These are phyloP conservation scores for Vanessa tameamea DNA, from an alignment of 1,140 invertebrate genomes.

Conservation along the genomic window DNA sequence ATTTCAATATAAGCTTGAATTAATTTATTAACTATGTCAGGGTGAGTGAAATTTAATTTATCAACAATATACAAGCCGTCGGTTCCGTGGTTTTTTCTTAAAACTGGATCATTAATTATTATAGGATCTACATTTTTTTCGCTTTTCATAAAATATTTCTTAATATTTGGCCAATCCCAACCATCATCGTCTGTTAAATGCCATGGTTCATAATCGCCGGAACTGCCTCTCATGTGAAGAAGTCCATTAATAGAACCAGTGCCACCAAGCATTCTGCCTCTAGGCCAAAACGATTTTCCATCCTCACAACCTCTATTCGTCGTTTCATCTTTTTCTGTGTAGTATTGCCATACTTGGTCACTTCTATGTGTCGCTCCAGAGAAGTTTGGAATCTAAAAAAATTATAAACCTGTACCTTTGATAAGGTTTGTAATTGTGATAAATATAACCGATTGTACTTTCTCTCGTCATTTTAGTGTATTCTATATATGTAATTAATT, in stretches of 20 bases:
- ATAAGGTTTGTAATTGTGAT: neutral
- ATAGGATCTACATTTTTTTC: constrained; percentile 68
- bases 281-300: constrained; percentile 80
- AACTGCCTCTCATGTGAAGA: constrained; percentile 83
- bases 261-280: constrained; percentile 83
- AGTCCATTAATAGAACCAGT: constrained; percentile 86
- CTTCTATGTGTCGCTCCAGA: constrained; percentile 54
- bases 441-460: neutral
- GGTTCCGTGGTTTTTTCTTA: constrained; percentile 60
- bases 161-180: constrained; percentile 86
- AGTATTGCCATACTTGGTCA: constrained; percentile 63
- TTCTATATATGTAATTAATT: too few species aligned
- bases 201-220: constrained; percentile 85
- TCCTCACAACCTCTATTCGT: constrained; percentile 54
- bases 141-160: constrained; percentile 84
- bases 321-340: constrained; percentile 59
- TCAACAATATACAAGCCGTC: constrained; percentile 68
- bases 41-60: constrained; percentile 62
- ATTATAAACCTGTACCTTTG: neutral
- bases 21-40: constrained; percentile 59
- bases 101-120: constrained; percentile 57
- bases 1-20: constrained; percentile 71
- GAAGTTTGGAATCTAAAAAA: constrained; percentile 67
- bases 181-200: constrained; percentile 72
- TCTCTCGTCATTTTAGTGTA: neutral